A percentile compares a stretch with the other conserved stretches of the same genome.
phyloP scores from a whole-genome alignment of 92 coral and sea anemone genomes.

The Montipora capitata region DNA sequence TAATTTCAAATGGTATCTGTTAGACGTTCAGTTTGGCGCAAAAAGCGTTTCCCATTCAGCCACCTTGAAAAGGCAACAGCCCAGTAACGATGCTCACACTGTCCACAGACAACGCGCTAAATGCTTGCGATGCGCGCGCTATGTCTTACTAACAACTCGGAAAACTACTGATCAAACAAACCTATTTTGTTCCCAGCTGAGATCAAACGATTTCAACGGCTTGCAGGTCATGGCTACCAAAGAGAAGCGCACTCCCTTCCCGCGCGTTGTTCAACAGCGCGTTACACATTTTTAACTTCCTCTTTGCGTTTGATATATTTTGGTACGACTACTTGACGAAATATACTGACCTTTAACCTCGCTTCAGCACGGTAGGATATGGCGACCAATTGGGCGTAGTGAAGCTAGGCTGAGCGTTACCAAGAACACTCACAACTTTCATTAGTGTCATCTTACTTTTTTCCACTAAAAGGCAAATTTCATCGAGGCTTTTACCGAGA shows the following conservation, averaged over 20 bases:
- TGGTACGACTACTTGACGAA: slow-evolving; percentile 21
- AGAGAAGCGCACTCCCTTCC: background rate
- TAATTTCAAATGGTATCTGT: too few species aligned
- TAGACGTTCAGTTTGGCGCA: too few species aligned
- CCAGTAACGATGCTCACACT: background rate
- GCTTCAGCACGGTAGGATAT: slow-evolving; percentile 24
- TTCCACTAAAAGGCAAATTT: background rate
- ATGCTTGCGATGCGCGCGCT: background rate
- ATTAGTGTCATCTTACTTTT: background rate
- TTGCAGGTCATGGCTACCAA: background rate
- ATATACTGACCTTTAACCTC: background rate
- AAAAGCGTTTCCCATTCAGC: background rate
- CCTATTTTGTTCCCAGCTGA: slow-evolving; percentile 7
- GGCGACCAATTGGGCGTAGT: background rate
- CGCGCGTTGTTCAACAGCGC: background rate
- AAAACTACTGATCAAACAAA: background rate
- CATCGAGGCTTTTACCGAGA: background rate
- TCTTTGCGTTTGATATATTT: background rate
- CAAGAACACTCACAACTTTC: background rate
- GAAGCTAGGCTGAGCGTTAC: background rate
- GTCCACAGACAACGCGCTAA: background rate
- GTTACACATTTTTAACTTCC: slow-evolving; percentile 9
- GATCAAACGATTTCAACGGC: too few species aligned
- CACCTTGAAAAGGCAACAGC: background rate
- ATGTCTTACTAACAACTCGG: background rate